Evolutionary conservation across 2,113 vertebrate genomes (phyloP).

Genomic region (Boulengeromyrus knoepffleri): DNA sequence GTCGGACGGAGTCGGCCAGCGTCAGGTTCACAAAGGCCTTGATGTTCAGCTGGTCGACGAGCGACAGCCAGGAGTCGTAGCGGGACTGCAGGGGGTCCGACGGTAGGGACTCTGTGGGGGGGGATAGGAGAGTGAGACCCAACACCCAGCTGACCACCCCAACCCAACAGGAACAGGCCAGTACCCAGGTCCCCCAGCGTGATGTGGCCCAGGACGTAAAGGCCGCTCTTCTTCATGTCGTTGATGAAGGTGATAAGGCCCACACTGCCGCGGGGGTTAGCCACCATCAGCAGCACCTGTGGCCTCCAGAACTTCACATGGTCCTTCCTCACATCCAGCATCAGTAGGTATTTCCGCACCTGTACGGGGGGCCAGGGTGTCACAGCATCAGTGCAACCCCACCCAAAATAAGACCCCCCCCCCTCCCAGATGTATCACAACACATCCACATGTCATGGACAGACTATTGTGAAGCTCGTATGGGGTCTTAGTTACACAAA

Average conservation of each 20-base stretch:
- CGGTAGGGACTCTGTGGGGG: conserved; percentile 61
- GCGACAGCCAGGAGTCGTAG: conserved; percentile 78
- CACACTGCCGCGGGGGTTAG: conserved; percentile 75
- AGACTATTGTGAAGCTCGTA: too few species aligned
- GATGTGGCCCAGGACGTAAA: conserved; percentile 88
- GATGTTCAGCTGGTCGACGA: conserved; percentile 83
- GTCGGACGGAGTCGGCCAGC: conserved; percentile 69
- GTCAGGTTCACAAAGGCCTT: conserved; percentile 86
- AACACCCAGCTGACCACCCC: background rate
- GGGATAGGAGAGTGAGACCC: background rate
- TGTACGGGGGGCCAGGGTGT: conserved; percentile 35
- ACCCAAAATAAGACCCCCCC: background rate
- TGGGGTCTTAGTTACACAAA: too few species aligned
- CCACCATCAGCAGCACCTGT: conserved; percentile 87
- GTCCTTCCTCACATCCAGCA: conserved; percentile 92
- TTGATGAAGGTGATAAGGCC: conserved; percentile 87
- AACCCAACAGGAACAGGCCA: background rate
- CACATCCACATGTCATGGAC: background rate
- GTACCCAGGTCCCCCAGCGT: conserved; percentile 86
- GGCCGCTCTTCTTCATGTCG: conserved; percentile 93
- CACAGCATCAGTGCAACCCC: background rate
- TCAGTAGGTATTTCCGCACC: conserved; percentile 93
- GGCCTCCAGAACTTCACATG: conserved; percentile 97
- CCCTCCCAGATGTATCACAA: background rate
- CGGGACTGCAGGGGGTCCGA: conserved; percentile 76